Base-by-base conservation (phyloP, 2,888 invertebrate genomes). In the Siphlonurus alternatus region DNA sequence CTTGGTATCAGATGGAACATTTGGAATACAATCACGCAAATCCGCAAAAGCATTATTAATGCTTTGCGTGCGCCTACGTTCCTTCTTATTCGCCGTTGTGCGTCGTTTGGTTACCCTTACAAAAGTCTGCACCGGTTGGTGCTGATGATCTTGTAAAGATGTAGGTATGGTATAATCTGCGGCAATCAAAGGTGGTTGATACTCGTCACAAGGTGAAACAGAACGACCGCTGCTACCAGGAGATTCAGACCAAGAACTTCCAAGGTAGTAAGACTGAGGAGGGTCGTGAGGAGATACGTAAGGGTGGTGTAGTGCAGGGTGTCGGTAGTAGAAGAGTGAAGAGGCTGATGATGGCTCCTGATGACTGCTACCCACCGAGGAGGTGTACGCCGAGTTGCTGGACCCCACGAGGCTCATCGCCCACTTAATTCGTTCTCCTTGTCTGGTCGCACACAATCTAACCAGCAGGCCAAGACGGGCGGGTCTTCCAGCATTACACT, bases 21-120 rank as follows among this genome's bases (percentile, higher is more conserved):
- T 95, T 0, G 97, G 97, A 70, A 97, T 97, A 75, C 94, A 92
- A 68, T 94, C 93, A 18, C 96, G 77, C 0, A 97, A 79, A 71
- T 93, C 91, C 0, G 93, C 88, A 74, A 96, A 97, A 0, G 96
- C 96, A 62, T 90, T 93, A 76, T 97, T 97, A 68, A 97, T 97
- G 69, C 91, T 93, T 74, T 92, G 89, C 0, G 96, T 97, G 63
- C 96, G 79, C 68, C 94, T 77, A 10, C 96, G 76, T 74, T 97
- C 96, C 74, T 97, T 97, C 77, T 93, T 93, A 75, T 96, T 96
- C 20, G 95, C 95, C 1, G 94, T 93, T 67, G 87, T 89, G 65
- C 93, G 76, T 64, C 90, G 79, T 72, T 92, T 93, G n/a, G 88
- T 85, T 0, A 86, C 80, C 54, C 81, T 74, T 20, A 79, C 78